phyloP scores from a whole-genome alignment of 1,140 invertebrate species.

The Pachyrhynchus sulphureomaculatus region DNA sequence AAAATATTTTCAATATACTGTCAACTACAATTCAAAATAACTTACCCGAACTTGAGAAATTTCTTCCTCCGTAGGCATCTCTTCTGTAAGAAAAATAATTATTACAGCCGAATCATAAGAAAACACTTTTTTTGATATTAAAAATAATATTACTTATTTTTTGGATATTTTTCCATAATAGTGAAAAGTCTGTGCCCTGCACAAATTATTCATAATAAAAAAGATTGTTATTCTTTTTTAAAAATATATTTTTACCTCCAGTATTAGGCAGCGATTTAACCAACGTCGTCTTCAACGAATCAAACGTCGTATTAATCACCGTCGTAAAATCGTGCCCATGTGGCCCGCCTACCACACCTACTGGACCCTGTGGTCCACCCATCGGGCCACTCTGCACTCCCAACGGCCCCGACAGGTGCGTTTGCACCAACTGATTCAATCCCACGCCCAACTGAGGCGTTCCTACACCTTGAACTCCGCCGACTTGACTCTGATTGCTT shows the following conservation, averaged over 20 bases:
- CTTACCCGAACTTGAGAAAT: slow-evolving; percentile 42
- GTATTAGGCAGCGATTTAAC: slow-evolving; percentile 36
- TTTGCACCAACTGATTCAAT: neutral
- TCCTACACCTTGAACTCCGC: neutral
- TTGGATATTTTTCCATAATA: too few species aligned
- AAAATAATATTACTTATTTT: too few species aligned
- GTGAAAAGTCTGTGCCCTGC: too few species aligned
- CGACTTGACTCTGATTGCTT: neutral
- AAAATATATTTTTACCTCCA: slow-evolving; percentile 17
- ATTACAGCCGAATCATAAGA: neutral
- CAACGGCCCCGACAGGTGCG: neutral
- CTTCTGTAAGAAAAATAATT: slow-evolving; percentile 25
- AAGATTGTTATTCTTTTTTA: too few species aligned
- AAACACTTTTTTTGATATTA: neutral
- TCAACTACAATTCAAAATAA: neutral
- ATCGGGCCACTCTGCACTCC: too few species aligned
- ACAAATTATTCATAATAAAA: too few species aligned
- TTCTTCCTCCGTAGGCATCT: slow-evolving; percentile 33
- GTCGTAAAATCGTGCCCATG: slow-evolving; percentile 39
- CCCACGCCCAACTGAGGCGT: neutral
- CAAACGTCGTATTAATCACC: slow-evolving; percentile 42
- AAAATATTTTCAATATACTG: neutral
- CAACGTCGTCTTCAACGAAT: slow-evolving; percentile 38
- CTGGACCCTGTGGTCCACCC: neutral
- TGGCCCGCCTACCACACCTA: slow-evolving; percentile 4